Evolutionary conservation across 2,113 vertebrate species (phyloP).

Genomic region (Nesoenas mayeri): DNA sequence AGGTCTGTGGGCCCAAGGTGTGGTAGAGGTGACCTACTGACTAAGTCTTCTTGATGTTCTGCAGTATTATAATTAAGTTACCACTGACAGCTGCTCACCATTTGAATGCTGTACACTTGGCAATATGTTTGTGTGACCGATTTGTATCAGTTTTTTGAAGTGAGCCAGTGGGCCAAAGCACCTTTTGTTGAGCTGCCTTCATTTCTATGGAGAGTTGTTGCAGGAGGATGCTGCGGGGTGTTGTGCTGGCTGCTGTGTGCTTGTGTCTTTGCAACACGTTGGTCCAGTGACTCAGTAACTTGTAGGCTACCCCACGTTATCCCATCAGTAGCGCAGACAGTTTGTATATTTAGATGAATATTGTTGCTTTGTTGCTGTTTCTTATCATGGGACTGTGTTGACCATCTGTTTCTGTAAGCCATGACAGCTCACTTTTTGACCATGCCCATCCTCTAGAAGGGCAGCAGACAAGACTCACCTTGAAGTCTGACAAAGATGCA

Average conservation of each 20-base stretch:
- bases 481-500: not conserved
- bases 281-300: not conserved
- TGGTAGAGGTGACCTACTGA: rapidly evolving
- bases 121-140: rapidly evolving
- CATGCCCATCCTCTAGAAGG: not conserved
- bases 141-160: not conserved
- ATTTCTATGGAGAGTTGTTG: not conserved
- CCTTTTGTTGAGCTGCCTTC: not conserved
- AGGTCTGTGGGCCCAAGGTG: not conserved
- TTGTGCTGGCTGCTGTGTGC: not conserved
- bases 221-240: not conserved
- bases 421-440: not conserved
- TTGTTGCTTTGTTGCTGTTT: not conserved
- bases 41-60: not conserved
- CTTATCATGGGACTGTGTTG: not conserved
- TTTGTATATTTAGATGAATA: not conserved
- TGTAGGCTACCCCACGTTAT: not conserved
- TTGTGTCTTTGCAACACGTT: not conserved
- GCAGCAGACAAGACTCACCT: not conserved
- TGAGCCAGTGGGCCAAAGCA: not conserved
- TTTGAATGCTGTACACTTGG: not conserved
- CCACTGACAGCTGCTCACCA: not conserved
- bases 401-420: not conserved
- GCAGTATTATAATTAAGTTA: not conserved
- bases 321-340: not conserved